Evolutionary conservation across 2,797 vertebrate genomes (phyloP), one percentile per base, ranked within the genome.

Genomic region (Argyrosomus regius): DNA sequence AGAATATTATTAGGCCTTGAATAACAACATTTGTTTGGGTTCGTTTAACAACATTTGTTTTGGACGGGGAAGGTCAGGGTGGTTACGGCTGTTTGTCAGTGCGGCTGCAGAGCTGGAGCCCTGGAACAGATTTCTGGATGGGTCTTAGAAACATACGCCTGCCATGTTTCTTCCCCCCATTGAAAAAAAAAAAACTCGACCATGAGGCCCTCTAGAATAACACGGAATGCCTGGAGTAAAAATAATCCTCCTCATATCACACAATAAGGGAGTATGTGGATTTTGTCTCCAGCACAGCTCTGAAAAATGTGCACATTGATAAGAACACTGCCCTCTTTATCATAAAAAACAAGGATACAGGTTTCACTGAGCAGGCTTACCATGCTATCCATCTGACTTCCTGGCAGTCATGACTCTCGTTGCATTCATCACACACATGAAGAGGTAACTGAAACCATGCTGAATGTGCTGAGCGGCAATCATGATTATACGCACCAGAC

Each of bases 21-120:
- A 93, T 86, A 88, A 87, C 82, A 94, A 87, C 83, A 87, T 95
- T 93, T 89, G 86, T 75, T 83, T 87, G 80, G 83, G 82, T 83
- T 86, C 75, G n/a, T n/a, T n/a, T 86, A 88, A 87, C 82, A 94
- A 87, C 83, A 87, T 95, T 93, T 89, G 86, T 75, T 83, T 87
- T 74, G 87, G 88, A 81, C 7, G 69, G 76, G 81, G 82, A 89
- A 89, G 86, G 83, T 92, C 85, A 73, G 71, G 56, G 78, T 84
- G 87, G 89, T 88, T 88, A 77, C 12, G 39, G 83, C 71, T 84
- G 80, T 86, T 87, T 92, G 90, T 88, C 82, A 86, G 87, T 70
- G 73, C 9, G 59, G 78, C 84, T 83, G 24, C 72, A 60, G 80
- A 69, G 75, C 71, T 63, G 57, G 53, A 73, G 61, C 54, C 76